These are phyloP conservation scores for Megalops cyprinoides DNA, from an alignment of 2,797 vertebrate genomes.

Conservation along the genomic window DNA sequence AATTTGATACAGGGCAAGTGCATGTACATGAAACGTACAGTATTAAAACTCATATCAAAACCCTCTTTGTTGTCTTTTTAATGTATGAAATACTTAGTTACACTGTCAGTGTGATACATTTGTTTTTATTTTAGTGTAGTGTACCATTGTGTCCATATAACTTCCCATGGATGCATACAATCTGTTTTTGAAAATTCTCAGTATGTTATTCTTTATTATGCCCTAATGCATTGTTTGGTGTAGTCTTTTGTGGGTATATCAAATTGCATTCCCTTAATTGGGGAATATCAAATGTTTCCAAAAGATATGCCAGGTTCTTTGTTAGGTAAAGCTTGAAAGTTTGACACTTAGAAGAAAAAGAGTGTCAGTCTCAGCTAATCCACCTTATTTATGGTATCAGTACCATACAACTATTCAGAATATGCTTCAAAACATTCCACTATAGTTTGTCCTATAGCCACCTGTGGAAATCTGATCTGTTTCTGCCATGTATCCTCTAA, in stretches of 20 bases:
- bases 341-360: conserved; percentile 38
- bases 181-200: too few species aligned
- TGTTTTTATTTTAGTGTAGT: not conserved
- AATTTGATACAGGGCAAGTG: conserved; percentile 15
- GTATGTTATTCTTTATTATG: too few species aligned
- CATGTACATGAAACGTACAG: not conserved
- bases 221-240: too few species aligned
- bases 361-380: conserved; percentile 55
- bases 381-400: conserved; percentile 70
- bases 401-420: conserved; percentile 74
- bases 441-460: conserved; percentile 68
- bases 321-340: too few species aligned
- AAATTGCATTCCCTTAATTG: too few species aligned
- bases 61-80: conserved; percentile 1
- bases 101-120: too few species aligned
- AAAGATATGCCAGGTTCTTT: too few species aligned
- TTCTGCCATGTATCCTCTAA: conserved; percentile 53
- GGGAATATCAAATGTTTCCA: too few species aligned
- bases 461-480: conserved; percentile 77
- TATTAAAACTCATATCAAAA: conserved; percentile 5
- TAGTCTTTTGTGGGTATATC: too few species aligned
- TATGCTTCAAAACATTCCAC: conserved; percentile 75
- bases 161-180: too few species aligned
- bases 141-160: not conserved
- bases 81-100: not conserved